Evolutionary conservation across 2,888 invertebrate species (phyloP), one percentile per base, ranked within the genome.

Genomic region (Drosophila neutralis): DNA sequence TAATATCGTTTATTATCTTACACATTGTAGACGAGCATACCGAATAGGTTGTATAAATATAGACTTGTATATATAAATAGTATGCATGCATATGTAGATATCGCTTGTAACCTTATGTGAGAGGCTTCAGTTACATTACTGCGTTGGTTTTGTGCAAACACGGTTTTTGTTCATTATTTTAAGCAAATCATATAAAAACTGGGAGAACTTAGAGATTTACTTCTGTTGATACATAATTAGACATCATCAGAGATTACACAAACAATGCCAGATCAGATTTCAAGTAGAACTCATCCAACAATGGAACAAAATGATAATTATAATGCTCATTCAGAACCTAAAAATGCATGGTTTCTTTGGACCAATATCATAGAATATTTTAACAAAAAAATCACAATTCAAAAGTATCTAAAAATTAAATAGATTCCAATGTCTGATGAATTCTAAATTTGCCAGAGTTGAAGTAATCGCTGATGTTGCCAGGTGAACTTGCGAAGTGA

Each of bases 1-100:
- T 61, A 57, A 59, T 72, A 86, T 82, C 73, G 65, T 59, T 86
- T 86, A 86, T 76, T 84, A 88, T 89, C 89, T 90, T 90, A 90
- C 84, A 84, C 83, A 86, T 83, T 82, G 69, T 80, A 81, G 80
- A 83, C 86, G 83, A 85, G 80, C 86, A 85, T 85, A 42, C 59
- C 64, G 54, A 73, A 24, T 52, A 80, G 69, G 65, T 66, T 86
- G 57, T 88, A 86, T 74, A 88, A 71, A 71, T 79, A 80, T 82
- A 87, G 48, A 78, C 45, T 65, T 61, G 58, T 72, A 67, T 75
- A 71, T 69, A 51, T 65, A 68, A 51, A 63, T 78, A 69, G 72
- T 79, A 69, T 73, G 8, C 45, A 56, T 56, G 56, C 40, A 68
- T 67, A 66, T 51, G 67, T 76, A 75, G 70, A 78, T 81, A 66